A percentile compares a stretch with the other conserved stretches of the same genome.
phyloP scores from a whole-genome alignment of 1,140 invertebrate genomes.

The Hormaphis cornu region DNA sequence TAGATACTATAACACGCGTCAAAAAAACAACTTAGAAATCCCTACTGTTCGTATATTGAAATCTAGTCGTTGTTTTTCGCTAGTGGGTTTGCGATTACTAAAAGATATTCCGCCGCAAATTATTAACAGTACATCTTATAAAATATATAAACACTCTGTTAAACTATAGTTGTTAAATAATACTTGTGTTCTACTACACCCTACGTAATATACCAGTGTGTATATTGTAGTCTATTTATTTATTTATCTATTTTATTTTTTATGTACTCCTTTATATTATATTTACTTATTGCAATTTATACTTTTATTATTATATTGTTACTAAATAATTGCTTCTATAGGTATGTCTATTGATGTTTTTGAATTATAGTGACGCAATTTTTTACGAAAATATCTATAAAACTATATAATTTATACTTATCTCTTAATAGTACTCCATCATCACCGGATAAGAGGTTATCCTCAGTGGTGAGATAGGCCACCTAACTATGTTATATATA shows the following conservation, averaged over 20 bases:
- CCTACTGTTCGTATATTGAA: too few relatives aligned
- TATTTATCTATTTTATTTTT: not conserved
- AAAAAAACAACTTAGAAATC: not conserved
- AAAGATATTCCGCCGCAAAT: too few relatives aligned
- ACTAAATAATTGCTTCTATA: not conserved
- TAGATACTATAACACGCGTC: not conserved
- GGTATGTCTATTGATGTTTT: not conserved
- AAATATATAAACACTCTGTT: too few relatives aligned
- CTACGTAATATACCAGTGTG: not conserved
- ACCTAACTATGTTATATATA: too few relatives aligned
- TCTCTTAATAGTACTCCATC: too few relatives aligned
- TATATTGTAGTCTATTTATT: not conserved
- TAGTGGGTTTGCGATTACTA: too few relatives aligned
- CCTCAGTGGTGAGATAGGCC: too few relatives aligned
- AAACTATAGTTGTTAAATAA: too few relatives aligned
- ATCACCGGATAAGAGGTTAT: too few relatives aligned
- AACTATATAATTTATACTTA: not conserved
- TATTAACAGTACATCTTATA: too few relatives aligned
- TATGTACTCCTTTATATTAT: not conserved
- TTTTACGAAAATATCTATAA: not conserved
- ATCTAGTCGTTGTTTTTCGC: too few relatives aligned
- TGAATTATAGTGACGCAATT: not conserved
- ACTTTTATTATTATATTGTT: not conserved
- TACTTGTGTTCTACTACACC: too few relatives aligned
- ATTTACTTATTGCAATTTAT: not conserved